Evolutionary conservation across 2,797 vertebrate species (phyloP).

Genomic region (Epinephelus malabaricus): DNA sequence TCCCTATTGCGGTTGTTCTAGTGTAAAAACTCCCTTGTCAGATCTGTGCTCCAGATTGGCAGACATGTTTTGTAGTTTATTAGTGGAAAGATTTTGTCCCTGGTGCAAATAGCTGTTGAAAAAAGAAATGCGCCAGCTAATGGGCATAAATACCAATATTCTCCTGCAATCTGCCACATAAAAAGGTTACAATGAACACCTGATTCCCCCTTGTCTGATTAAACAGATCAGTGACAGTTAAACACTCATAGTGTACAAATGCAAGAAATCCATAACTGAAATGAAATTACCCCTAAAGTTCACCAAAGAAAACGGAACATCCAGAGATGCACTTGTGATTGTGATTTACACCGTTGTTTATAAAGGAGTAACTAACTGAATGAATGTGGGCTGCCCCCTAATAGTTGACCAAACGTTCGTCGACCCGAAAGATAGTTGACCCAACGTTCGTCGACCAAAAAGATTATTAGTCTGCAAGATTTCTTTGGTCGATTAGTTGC

Average conservation of each 20-base stretch:
- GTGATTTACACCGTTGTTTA: too few relatives aligned
- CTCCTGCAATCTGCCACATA: neutral
- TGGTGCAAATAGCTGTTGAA: neutral
- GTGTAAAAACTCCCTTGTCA: conserved; percentile 12
- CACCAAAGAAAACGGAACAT: neutral
- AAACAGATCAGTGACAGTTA: neutral
- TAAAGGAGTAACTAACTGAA: too few relatives aligned
- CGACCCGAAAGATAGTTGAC: too few relatives aligned
- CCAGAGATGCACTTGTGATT: conserved; percentile 1
- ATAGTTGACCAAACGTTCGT: too few relatives aligned
- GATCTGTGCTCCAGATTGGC: conserved; percentile 20
- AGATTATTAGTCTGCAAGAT: too few relatives aligned
- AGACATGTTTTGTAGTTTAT: neutral
- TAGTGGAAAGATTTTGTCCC: neutral
- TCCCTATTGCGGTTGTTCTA: neutral
- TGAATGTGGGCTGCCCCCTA: too few relatives aligned
- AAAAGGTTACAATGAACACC: neutral
- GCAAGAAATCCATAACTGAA: neutral
- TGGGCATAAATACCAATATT: conserved; percentile 3
- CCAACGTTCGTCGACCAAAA: too few relatives aligned
- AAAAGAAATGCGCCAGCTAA: neutral
- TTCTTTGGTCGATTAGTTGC: too few relatives aligned
- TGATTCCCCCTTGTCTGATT: neutral
- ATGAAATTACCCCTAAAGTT: neutral
- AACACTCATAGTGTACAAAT: neutral